phyloP scores from a whole-genome alignment of 35 echinoderm and acorn worm genomes.

The Diadema setosum region DNA sequence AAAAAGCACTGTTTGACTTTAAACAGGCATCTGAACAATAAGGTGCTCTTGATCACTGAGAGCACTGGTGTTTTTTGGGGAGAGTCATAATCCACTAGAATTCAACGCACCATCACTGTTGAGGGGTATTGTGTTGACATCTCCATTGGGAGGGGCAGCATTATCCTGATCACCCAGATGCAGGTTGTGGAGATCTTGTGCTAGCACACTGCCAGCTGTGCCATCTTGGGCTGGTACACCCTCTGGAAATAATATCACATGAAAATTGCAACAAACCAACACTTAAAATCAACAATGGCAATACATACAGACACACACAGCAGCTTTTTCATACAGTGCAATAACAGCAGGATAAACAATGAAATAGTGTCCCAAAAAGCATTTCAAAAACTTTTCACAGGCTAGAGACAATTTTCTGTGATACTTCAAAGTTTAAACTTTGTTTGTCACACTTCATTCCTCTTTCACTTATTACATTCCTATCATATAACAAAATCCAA shows the following conservation, averaged over 20 bases:
- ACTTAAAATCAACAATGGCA: background rate
- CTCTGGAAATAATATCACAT: conserved; percentile 6
- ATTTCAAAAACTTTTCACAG: background rate
- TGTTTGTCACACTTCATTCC: too few relatives aligned
- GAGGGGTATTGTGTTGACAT: conserved; percentile 29
- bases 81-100: too few relatives aligned
- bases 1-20: too few relatives aligned
- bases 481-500: too few relatives aligned
- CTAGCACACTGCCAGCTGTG: background rate
- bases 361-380: background rate
- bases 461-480: too few relatives aligned
- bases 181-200: conserved; percentile 23
- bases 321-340: background rate
- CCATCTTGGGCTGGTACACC: background rate
- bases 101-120: background rate
- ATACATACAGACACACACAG: background rate
- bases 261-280: too few relatives aligned
- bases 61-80: too few relatives aligned
- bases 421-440: too few relatives aligned
- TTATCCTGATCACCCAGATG: background rate
- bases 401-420: background rate
- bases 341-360: background rate
- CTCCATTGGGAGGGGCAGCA: conserved; percentile 39
- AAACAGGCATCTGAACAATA: too few relatives aligned
- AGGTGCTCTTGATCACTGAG: too few relatives aligned